Base-by-base conservation (phyloP, 1,140 invertebrate species). In the Pseudomyrmex gracilis region DNA sequence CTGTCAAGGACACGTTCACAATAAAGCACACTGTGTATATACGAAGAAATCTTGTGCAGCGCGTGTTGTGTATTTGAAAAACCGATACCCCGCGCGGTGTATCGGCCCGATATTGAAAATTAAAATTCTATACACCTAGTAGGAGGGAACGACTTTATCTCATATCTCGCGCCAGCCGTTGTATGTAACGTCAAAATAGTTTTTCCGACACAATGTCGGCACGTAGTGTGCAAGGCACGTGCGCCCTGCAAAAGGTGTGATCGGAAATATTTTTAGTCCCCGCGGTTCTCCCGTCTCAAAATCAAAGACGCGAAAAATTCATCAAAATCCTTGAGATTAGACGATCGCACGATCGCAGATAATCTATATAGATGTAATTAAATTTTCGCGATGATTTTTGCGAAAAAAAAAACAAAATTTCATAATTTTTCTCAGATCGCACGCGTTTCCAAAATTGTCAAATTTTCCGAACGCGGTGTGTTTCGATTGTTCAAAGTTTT, bases 71-170 rank as follows among this genome's bases (percentile, higher is more conserved):
- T 58, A 68, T 68, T 22, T 24, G 67, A 70, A 80, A 60, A 71
- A 80, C 13, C 47, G 47, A 76, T 74, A 63, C 73, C 43, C 22
- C 9, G 53, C 12, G 22, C n/a, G 24, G 45, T 34, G 2, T 34
- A 34, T 9, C 22, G 24, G 24, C 12, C 9, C 53, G 55, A 77
- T 80, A 80, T 80, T 71, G 66, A 80, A 80, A 80, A 80, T 80
- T 80, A 80, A 80, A 71, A 80, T 80, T 80, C 53, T 49, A 71
- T 47, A 80, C 76, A 71, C 49, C 51, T 17, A 45, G 24, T 34
- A 43, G 51, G 24, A 58, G 45, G 12, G 47, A 60, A 60, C 73
- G 64, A 68, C 15, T 71, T 47, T 45, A 80, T n/a, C 66, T 58
- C 66, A 49, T 80, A 47, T 71, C 66, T 70, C 53, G 43, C 53